Base-by-base conservation (phyloP, 1,140 invertebrate genomes). In the Argopecten irradians region DNA sequence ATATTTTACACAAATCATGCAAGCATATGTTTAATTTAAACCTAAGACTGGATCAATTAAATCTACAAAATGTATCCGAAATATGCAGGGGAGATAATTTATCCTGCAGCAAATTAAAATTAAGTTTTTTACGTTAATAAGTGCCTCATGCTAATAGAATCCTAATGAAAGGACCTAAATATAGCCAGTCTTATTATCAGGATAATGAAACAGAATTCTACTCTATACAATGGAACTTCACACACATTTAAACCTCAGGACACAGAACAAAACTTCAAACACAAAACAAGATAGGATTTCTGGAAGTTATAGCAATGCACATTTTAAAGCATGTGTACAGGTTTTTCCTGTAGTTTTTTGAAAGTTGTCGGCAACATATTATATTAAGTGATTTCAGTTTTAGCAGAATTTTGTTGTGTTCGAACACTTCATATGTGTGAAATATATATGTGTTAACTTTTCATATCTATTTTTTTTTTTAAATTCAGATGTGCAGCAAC, bases 211-310 rank as follows among this genome's bases (percentile, higher is more conserved):
- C 55, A 28, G 55, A 71, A 71, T 16, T 71, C 55, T 28, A 16
- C 3, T 19, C 3, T 46, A 46, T 46, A 46, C 19, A 46, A 46
- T 8, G 22, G 36, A 13, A 39, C 13, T 8, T 39, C 36, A 39
- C 5, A 39, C 36, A 5, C 36, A 39, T 39, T 8, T 39, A 39
- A 8, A 39, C 36, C 36, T 39, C 36, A 46, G 43, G 43, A 46
- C 43, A 46, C 43, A 46, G 19, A 46, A 46, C 3, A 46, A 19
- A 46, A 46, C 1, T 46, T n/a, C n/a, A n/a, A n/a, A 55, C 43
- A 71, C n/a, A 71, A 71, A 71, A 71, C 55, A 71, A 71, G 5
- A 71, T 28, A 71, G 55, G 55, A 71, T 71, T 71, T 71, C 55
- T 71, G 22, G 28, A 28, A 71, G 13, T 39, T 39, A 13, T 39